Percentiles rank a stretch among this genome's conserved stretches.
Conservation (phyloP, 1,140 invertebrate species). For the Nebria ingens region DNA sequence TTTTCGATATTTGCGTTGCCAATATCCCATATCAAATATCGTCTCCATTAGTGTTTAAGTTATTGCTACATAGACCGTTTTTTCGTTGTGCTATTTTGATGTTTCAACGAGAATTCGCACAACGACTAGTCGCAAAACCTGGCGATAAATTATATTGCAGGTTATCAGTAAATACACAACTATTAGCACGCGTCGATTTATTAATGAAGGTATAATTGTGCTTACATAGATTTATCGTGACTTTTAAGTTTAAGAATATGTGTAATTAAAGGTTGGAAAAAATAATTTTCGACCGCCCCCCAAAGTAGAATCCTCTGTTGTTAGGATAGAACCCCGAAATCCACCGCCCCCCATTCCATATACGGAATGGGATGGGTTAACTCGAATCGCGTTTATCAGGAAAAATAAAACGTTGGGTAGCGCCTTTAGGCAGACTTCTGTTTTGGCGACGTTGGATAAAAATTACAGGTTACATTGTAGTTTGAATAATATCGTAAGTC, state of each 20-base stretch:
- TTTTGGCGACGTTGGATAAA: constrained; percentile 75
- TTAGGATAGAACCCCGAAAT: constrained; percentile 92
- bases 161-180: constrained; percentile 91
- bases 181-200: constrained; percentile 90
- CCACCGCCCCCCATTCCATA: constrained; percentile 95
- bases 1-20: constrained; percentile 99
- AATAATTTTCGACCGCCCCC: constrained; percentile 98
- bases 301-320: constrained; percentile 98
- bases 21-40: constrained; percentile 99
- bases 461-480: constrained; percentile 88
- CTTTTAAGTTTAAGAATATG: constrained; percentile 1
- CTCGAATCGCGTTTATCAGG: constrained; percentile 85
- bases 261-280: constrained; percentile 68
- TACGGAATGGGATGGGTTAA: constrained; percentile 95
- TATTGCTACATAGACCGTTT: constrained; percentile 79
- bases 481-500: constrained; percentile 73
- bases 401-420: constrained; percentile 84
- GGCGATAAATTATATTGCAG: constrained; percentile 97
- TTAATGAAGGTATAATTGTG: constrained; percentile 81
- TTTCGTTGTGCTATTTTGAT: constrained; percentile 94
- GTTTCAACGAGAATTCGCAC: constrained; percentile 99
- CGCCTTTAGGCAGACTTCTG: constrained; percentile 67
- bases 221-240: not conserved
- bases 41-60: constrained; percentile 94
- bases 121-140: constrained; percentile 90